These are phyloP conservation scores for Melinaea marsaeus DNA, from an alignment of 2,888 invertebrate species.

Conservation along the genomic window DNA sequence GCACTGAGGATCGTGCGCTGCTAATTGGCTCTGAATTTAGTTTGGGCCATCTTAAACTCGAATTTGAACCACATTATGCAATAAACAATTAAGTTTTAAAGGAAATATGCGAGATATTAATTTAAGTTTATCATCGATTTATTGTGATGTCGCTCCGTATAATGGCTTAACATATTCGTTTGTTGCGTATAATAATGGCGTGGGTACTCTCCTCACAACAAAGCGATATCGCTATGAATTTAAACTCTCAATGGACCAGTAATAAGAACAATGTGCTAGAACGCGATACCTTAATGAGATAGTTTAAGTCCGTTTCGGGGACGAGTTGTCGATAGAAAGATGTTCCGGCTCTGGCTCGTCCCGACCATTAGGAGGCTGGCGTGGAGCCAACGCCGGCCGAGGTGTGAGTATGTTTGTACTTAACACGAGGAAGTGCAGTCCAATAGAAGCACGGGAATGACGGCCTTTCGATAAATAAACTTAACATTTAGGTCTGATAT, in stretches of 20 bases:
- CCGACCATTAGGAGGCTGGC: slow-evolving; percentile 73
- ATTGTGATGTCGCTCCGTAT: not conserved
- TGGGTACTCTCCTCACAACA: not conserved
- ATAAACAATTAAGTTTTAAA: no score
- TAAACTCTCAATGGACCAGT: no score
- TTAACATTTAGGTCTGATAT: slow-evolving; percentile 24
- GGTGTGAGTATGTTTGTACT: slow-evolving; percentile 72
- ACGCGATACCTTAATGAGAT: no score
- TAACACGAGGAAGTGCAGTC: slow-evolving; percentile 74
- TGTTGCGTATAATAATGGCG: not conserved
- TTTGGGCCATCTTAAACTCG: slow-evolving; percentile 24
- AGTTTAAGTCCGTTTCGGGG: slow-evolving; percentile 48
- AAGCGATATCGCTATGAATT: no score
- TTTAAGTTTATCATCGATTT: slow-evolving; percentile 1
- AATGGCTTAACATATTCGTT: slow-evolving; percentile 4
- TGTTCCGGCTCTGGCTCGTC: slow-evolving; percentile 67
- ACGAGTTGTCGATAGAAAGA: slow-evolving; percentile 64
- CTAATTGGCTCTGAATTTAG: slow-evolving; percentile 61
- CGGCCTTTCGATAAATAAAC: slow-evolving; percentile 38
- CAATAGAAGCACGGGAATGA: slow-evolving; percentile 66
- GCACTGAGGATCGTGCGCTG: slow-evolving; percentile 50
- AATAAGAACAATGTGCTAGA: no score
- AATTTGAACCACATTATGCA: slow-evolving; percentile 8
- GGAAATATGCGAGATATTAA: not conserved
- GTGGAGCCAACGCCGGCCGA: slow-evolving; percentile 55